Conservation (phyloP, 2,113 vertebrate species). For the Calidris pygmaea region DNA sequence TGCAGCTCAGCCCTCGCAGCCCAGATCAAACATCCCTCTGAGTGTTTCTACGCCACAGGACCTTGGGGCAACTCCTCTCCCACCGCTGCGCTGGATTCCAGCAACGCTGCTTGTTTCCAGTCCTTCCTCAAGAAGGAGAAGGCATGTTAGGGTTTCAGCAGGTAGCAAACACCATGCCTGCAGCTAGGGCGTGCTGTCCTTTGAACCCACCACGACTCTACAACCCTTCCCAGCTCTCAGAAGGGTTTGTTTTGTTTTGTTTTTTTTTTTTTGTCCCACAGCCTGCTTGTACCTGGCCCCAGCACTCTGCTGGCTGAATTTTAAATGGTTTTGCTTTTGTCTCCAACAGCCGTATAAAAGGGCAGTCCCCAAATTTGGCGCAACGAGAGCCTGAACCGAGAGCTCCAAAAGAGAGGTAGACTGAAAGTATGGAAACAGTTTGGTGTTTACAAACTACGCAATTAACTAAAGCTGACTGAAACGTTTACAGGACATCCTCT, state of each 20-base stretch:
- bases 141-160: background rate
- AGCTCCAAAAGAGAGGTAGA: background rate
- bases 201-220: background rate
- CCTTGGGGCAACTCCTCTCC: background rate
- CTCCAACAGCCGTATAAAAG: background rate
- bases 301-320: background rate
- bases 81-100: background rate
- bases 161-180: background rate
- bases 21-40: background rate
- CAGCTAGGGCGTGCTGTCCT: background rate
- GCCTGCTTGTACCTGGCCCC: background rate
- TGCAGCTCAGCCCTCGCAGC: background rate
- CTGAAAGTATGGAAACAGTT: background rate
- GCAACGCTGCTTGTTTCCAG: background rate
- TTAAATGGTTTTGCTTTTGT: background rate
- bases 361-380: background rate
- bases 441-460: background rate
- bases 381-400: background rate
- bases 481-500: background rate
- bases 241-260: too few relatives aligned
- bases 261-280: background rate
- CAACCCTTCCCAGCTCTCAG: fast-evolving
- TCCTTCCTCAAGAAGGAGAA: background rate
- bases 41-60: background rate
- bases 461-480: background rate